Evolutionary conservation across 1,140 invertebrate species (phyloP).

Genomic region (Hyles euphorbiae): DNA sequence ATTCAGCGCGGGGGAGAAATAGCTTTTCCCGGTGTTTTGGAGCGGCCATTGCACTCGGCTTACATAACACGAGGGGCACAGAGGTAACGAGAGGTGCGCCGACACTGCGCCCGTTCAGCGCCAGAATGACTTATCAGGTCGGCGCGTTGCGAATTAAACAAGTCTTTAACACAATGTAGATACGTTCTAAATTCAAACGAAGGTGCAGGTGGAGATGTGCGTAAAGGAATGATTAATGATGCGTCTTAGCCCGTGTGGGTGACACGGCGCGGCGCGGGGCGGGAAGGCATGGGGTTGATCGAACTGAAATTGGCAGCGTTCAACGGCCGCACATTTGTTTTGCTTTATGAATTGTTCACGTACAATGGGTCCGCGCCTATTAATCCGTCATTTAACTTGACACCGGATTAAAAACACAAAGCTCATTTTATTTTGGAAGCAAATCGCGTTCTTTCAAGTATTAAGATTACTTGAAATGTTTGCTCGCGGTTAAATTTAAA

Average conservation of each 20-base stretch:
- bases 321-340: slow-evolving; percentile 49
- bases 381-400: neutral
- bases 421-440: too few species aligned
- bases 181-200: slow-evolving; percentile 41
- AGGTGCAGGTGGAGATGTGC: slow-evolving; percentile 27
- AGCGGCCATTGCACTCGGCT: slow-evolving; percentile 68
- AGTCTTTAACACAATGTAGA: slow-evolving; percentile 32
- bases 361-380: slow-evolving; percentile 15
- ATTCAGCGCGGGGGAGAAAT: slow-evolving; percentile 31
- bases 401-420: slow-evolving; percentile 1
- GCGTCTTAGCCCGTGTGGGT: slow-evolving; percentile 42
- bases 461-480: too few species aligned
- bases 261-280: slow-evolving; percentile 26
- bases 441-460: neutral
- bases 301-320: slow-evolving; percentile 63
- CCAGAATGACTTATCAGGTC: slow-evolving; percentile 30
- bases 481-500: slow-evolving; percentile 19
- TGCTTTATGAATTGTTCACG: slow-evolving; percentile 34
- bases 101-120: slow-evolving; percentile 20
- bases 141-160: slow-evolving; percentile 24
- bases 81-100: slow-evolving; percentile 57
- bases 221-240: slow-evolving; percentile 59
- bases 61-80: slow-evolving; percentile 68
- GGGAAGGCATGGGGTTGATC: slow-evolving; percentile 51
- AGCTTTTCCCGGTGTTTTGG: slow-evolving; percentile 47